These are phyloP conservation scores for Gisinianus flammeolus DNA, from an alignment of 2,888 invertebrate genomes.

Conservation along the genomic window DNA sequence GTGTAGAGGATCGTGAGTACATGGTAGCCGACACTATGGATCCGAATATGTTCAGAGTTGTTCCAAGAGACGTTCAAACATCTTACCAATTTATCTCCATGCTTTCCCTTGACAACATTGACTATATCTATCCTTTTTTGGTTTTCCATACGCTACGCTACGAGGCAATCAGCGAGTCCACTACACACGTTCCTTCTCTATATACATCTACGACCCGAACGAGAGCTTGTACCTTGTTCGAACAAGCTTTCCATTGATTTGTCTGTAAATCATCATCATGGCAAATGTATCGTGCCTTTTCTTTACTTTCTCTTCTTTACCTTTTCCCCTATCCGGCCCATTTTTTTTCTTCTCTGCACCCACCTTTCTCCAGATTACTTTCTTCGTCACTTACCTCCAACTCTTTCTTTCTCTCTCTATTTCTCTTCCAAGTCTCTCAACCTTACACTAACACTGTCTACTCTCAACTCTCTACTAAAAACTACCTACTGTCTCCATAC, in stretches of 20 bases:
- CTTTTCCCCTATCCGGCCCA: too few species aligned
- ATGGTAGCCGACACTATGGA: too few species aligned
- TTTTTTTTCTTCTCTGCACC: background rate
- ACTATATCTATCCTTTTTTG: background rate
- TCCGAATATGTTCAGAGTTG: too few species aligned
- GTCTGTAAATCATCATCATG: slow-evolving; percentile 35
- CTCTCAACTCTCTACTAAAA: slow-evolving; percentile 15
- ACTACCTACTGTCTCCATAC: background rate
- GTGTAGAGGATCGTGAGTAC: background rate
- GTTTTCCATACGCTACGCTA: slow-evolving; percentile 18
- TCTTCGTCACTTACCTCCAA: background rate
- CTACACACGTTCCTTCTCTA: slow-evolving; percentile 32
- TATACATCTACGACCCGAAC: too few species aligned
- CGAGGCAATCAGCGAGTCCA: slow-evolving; percentile 33
- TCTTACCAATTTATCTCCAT: slow-evolving; percentile 35
- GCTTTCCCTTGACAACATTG: slow-evolving; percentile 26
- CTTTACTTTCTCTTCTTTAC: too few species aligned
- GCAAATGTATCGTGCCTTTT: slow-evolving; percentile 31
- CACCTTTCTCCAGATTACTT: background rate
- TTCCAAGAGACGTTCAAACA: too few species aligned
- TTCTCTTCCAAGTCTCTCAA: too few species aligned
- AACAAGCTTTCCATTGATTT: slow-evolving; percentile 36
- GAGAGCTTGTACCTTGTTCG: slow-evolving; percentile 29
- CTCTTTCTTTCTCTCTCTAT: background rate
- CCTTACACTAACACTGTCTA: background rate